phyloP scores from a whole-genome alignment of 2,797 vertebrate genomes.

The Micromesistius poutassou region DNA sequence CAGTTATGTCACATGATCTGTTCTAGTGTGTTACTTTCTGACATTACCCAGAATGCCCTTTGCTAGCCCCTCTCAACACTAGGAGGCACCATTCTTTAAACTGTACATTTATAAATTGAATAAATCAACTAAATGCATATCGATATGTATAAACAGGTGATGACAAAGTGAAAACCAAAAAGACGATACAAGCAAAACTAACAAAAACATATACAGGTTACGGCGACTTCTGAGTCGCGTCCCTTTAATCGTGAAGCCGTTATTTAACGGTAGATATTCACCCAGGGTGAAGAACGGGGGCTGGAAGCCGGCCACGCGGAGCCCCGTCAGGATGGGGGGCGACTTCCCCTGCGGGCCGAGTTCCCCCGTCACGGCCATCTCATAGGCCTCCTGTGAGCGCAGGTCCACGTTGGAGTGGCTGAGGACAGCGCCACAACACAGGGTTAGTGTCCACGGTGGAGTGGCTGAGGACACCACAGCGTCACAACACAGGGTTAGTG shows the following conservation, averaged over 20 bases:
- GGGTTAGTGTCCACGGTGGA: no score
- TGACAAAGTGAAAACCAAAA: no score
- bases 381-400: conserved; percentile 88
- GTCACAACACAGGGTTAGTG: no score
- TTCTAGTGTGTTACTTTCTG: no score
- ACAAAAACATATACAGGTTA: background rate
- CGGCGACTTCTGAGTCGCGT: background rate
- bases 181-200: background rate
- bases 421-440: no score
- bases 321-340: conserved; percentile 79
- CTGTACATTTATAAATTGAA: no score
- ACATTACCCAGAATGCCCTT: no score
- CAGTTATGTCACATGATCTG: background rate
- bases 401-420: conserved; percentile 88
- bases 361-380: conserved; percentile 82
- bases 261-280: conserved; percentile 54
- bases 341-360: conserved; percentile 85
- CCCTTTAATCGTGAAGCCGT: background rate
- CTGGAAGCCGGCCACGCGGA: conserved; percentile 79
- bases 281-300: conserved; percentile 89
- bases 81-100: no score
- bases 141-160: no score
- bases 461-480: no score
- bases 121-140: no score
- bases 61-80: no score